phyloP scores from a whole-genome alignment of 2,888 invertebrate genomes.

The Agrotis exclamationis region DNA sequence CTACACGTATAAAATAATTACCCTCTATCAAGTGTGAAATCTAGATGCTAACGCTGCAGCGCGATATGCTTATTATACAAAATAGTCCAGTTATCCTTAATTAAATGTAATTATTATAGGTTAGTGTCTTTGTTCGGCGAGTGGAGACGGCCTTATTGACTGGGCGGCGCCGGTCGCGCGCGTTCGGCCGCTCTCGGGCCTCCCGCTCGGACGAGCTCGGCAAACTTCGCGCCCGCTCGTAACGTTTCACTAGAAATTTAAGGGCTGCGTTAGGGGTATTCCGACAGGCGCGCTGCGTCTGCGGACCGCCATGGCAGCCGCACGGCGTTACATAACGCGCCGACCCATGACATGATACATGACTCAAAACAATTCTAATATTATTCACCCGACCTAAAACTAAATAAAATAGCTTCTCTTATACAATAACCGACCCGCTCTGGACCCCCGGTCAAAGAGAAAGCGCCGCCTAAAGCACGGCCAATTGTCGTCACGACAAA shows the following conservation, averaged over 20 bases:
- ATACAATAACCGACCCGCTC: conserved; percentile 55
- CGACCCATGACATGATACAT: conserved; percentile 70
- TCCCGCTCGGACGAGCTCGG: conserved; percentile 80
- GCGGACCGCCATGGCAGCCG: conserved; percentile 75
- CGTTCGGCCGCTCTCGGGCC: conserved; percentile 79
- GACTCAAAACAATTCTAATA: conserved; percentile 65
- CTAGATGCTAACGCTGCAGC: conserved; percentile 73
- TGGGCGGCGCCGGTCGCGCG: conserved; percentile 89
- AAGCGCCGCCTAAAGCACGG: conserved; percentile 75
- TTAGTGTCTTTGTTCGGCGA: conserved; percentile 90
- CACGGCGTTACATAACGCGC: conserved; percentile 78
- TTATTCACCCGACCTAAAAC: conserved; percentile 40
- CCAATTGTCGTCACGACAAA: conserved; percentile 82
- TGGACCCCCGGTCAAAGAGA: conserved; percentile 70
- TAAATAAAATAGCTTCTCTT: conserved; percentile 54
- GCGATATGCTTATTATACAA: conserved; percentile 83
- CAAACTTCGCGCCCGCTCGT: conserved; percentile 75
- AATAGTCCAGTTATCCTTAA: conserved; percentile 87
- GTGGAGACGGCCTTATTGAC: conserved; percentile 91
- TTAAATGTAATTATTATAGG: conserved; percentile 91
- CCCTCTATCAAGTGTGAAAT: conserved; percentile 70
- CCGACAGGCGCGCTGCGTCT: conserved; percentile 81
- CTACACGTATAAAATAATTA: conserved; percentile 62
- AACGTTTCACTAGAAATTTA: conserved; percentile 84
- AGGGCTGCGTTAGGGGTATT: conserved; percentile 87